Conservation (phyloP, 2,888 invertebrate species). For the Yponomeuta sedellus region DNA sequence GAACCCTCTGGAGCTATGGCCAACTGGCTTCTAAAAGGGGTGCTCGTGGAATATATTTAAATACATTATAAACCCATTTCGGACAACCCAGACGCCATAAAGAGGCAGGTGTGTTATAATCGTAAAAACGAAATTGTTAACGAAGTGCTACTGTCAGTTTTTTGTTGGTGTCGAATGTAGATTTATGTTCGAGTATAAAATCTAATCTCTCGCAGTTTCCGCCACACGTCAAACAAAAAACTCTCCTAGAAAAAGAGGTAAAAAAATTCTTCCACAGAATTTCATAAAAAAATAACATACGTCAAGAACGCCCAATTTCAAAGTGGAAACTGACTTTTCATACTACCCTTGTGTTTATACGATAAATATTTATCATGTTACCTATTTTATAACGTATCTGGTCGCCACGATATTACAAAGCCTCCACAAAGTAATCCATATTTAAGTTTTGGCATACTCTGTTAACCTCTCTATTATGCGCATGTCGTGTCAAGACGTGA, state of each 20-base stretch:
- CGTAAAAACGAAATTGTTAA: conserved; percentile 47
- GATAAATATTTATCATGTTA: too few relatives aligned
- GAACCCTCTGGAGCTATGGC: conserved; percentile 9
- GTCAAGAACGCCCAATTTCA: too few relatives aligned
- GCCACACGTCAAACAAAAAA: neutral
- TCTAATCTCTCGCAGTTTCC: neutral
- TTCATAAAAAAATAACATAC: too few relatives aligned
- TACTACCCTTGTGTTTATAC: too few relatives aligned
- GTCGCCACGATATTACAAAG: too few relatives aligned
- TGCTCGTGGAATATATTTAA: conserved; percentile 51
- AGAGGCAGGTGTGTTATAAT: conserved; percentile 48
- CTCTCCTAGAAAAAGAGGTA: neutral
- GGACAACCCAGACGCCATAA: conserved; percentile 38
- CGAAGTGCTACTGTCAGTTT: conserved; percentile 43
- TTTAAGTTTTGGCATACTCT: too few relatives aligned
- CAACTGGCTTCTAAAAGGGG: conserved; percentile 13
- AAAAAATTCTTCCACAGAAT: neutral
- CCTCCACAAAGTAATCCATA: too few relatives aligned
- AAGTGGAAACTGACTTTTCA: too few relatives aligned
- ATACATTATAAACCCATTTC: conserved; percentile 61
- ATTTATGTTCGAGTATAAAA: neutral
- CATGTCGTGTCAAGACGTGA: too few relatives aligned
- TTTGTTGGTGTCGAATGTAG: conserved; percentile 26
- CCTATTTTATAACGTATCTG: too few relatives aligned
- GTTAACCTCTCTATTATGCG: too few relatives aligned